Base-by-base conservation (phyloP, 2,113 vertebrate genomes). In the Tursiops truncatus region DNA sequence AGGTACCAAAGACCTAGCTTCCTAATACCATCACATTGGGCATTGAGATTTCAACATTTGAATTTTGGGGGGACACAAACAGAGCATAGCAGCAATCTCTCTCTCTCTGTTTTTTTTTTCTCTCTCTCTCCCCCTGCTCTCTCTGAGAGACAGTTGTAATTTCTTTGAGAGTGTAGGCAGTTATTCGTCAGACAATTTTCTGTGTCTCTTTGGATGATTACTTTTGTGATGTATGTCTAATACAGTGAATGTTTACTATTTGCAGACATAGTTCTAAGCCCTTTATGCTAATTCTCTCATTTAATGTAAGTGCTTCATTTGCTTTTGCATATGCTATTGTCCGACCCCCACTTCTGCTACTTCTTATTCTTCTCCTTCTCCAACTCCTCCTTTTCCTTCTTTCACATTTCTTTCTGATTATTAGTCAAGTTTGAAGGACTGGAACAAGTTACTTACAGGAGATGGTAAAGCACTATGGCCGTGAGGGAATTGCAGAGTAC, bases 221-320 rank as follows among this genome's bases (percentile, higher is more conserved):
- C 31, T 95, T 80, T 56, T 38, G n/a, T 81, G 33, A 76, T 20
- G 13, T 56, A 65, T 84, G 41, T 44, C 50, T 89, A 85, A 73
- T 41, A 92, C 7, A 89, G 2, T 53, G 56, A 94, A 33, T 15
- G 68, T 81, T 97, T 86, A 36, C 79, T 77, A 76, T 95, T 95
- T 86, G 23, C n/a, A 88, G 58, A 62, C 67, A 87, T 50, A 88
- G 21, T 93, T 87, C 53, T 92, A 94, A 92, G 12, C 3, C 18
- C 21, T 76, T 95, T 44, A 73, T 79, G 33, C 31, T 91, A 91
- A 93, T 94, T 68, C 76, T 81, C 63, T 92, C 53, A 89, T 95
- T 95, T 70, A 93, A 86, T 73, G 67, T 62, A 82, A 82, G 70
- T 96, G 89, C 26, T 93, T 88, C 58, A 76, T 91, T 93, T 88